Evolutionary conservation across 64 coral and sea anemone genomes (phyloP), one percentile per base, ranked within the genome.

Genomic region (Pocillopora damicornis): DNA sequence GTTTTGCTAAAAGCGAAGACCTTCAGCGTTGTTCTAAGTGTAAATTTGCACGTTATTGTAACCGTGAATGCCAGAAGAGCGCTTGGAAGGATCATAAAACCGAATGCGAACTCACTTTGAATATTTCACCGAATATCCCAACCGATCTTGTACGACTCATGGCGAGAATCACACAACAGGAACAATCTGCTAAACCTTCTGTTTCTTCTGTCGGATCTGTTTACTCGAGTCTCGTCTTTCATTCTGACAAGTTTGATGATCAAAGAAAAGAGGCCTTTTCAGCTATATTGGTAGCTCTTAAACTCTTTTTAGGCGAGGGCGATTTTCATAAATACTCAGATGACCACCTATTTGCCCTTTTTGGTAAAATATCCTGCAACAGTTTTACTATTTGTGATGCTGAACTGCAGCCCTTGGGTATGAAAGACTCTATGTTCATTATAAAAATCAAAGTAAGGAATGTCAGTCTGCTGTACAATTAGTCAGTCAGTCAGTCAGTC

Each of bases 311-410:
- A 36, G 80, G 90, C 22, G 83, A 88, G 10, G 75, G 82, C 6
- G 73, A 87, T 42, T 87, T 94, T 58, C 59, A 57, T 2, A 73
- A 73, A 68, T 59, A 17, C 58, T 90, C 82, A 87, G 60, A 74
- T 6, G 45, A 14, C 5, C 88, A 88, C 11, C 17, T 94, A 23
- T 91, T 99, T 92, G 84, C 93, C 45, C 75, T 99, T 22, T 99
- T 99, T 93, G 88, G 93, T 35, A 95, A 99, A 86, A 87, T 99
- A 69, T 90, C 90, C 13, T 99, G 90, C 18, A 99, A 99, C 64
- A 92, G 93, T 80, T 99, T 99, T 88, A 95, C 93, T 63, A 99
- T 99, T 38, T 95, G 93, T 68, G 93, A 99, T 85, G 91, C 63
- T 15, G 97, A 99, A 79, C 88, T 95, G 74, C 90, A 95, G 59